Conservation (phyloP, 2,888 invertebrate species). For the Ormyrus thymus region DNA sequence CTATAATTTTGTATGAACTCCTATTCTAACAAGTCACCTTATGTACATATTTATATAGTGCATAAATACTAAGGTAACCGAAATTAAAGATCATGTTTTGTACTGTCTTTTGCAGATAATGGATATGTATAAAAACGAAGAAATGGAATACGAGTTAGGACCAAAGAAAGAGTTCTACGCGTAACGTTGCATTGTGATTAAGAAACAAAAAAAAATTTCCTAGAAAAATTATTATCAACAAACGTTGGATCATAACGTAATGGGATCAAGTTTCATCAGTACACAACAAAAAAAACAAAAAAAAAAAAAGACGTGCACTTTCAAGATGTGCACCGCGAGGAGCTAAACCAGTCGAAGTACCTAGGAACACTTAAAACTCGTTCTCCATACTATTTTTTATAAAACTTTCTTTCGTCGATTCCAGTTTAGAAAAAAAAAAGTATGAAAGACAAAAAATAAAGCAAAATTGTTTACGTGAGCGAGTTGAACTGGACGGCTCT, state of each 20-base stretch:
- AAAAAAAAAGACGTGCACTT: constrained; percentile 35
- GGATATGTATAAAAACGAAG: constrained; percentile 96
- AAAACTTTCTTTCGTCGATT: constrained; percentile 44
- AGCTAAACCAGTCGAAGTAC: constrained; percentile 42
- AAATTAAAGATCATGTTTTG: too few species aligned
- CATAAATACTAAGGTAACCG: too few species aligned
- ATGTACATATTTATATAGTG: too few species aligned
- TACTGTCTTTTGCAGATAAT: constrained; percentile 81
- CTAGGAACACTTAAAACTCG: constrained; percentile 37
- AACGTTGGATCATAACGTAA: constrained; percentile 67
- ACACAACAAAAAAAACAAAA: constrained; percentile 37
- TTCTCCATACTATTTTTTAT: constrained; percentile 53
- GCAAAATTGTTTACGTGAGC: constrained; percentile 20
- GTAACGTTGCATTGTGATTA: constrained; percentile 75
- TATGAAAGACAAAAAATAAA: constrained; percentile 30
- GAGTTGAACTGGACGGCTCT: constrained; percentile 34
- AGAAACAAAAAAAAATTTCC: constrained; percentile 54
- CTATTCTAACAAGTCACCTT: too few species aligned
- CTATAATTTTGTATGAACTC: too few species aligned
- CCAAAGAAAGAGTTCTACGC: constrained; percentile 94
- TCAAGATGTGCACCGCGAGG: constrained; percentile 32
- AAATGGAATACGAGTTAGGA: constrained; percentile 91
- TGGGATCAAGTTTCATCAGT: constrained; percentile 73
- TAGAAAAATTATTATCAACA: constrained; percentile 69
- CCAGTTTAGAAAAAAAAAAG: constrained; percentile 26